Evolutionary conservation across 2,113 vertebrate species (phyloP).

Genomic region (Ancistrus triradiatus): DNA sequence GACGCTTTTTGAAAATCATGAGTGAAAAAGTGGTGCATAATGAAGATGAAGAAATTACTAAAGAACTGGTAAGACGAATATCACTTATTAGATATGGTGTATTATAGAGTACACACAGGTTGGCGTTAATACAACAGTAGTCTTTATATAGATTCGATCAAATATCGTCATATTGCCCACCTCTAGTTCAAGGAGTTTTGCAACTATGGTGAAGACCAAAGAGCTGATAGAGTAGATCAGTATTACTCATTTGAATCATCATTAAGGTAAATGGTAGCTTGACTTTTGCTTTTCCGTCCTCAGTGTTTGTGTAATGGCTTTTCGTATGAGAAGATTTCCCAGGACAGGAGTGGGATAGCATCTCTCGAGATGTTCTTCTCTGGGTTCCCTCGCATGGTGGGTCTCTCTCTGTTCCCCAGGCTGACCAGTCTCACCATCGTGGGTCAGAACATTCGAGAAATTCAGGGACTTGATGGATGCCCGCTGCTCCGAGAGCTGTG

Average conservation of each 20-base stretch:
- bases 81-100: neutral
- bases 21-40: slow-evolving; percentile 57
- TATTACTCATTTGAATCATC: neutral
- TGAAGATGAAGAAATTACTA: slow-evolving; percentile 70
- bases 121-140: too few species aligned
- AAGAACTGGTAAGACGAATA: slow-evolving; percentile 71
- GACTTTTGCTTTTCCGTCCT: neutral
- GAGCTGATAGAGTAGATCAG: too few species aligned
- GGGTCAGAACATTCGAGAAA: slow-evolving; percentile 68
- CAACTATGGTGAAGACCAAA: too few species aligned
- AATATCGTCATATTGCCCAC: too few species aligned
- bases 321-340: slow-evolving; percentile 66
- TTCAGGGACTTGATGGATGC: slow-evolving; percentile 70
- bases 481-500: slow-evolving; percentile 75
- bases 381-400: slow-evolving; percentile 72
- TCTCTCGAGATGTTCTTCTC: slow-evolving; percentile 81
- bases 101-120: too few species aligned
- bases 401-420: slow-evolving; percentile 72
- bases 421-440: slow-evolving; percentile 72
- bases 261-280: neutral
- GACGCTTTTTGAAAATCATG: slow-evolving; percentile 56
- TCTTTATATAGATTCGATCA: too few species aligned
- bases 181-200: too few species aligned
- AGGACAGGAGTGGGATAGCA: slow-evolving; percentile 59
- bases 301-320: slow-evolving; percentile 77